Base-by-base conservation (phyloP, 2,113 vertebrate genomes). In the Cinclus mexicanus region DNA sequence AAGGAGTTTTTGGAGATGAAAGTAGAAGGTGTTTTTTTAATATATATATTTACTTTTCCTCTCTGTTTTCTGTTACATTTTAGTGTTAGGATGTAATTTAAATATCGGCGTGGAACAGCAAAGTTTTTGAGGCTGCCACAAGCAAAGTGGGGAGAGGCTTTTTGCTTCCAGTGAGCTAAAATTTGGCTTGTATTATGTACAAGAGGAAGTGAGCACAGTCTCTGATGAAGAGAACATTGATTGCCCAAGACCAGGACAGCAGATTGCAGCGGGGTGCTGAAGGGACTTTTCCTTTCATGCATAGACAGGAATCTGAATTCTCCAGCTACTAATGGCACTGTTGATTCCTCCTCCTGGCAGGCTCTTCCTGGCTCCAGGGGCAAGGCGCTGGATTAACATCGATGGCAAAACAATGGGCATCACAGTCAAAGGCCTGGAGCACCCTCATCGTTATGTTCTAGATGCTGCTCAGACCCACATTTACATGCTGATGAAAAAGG, bases 401-500 rank as follows among this genome's bases (percentile, higher is more conserved):
- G 99, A 99, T 8, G 99, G 99, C 37, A 99, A 99, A 87, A 99
- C 99, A 19, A 99, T 99, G 99, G 99, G 99, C 84, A 97, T 99
- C 97, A 99, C 99, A 0, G 99, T 99, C 89, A 99, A 97, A 76
- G 98, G 99, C 47, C 97, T 99, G 94, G 98, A 98, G 83, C 98
- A 99, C 91, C 99, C 99, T 14, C 99, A 99, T 93, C 98, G 99
- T 91, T 99, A 99, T 2, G 99, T 99, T 57, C 98, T 99, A 96
- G 99, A 99, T 31, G 98, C 99, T 2, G 99, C 99, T 2, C 99
- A 99, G 59, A 99, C 99, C 5, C 99, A 99, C 96, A 99, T 99
- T 93, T 99, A 99, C 98, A 99, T 99, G 99, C 98, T 99, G 88
- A 99, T 99, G 99, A 99, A 99, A 98, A 99, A 99, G 99, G 99